phyloP scores from a whole-genome alignment of 2,113 vertebrate genomes.

The Ictalurus furcatus region DNA sequence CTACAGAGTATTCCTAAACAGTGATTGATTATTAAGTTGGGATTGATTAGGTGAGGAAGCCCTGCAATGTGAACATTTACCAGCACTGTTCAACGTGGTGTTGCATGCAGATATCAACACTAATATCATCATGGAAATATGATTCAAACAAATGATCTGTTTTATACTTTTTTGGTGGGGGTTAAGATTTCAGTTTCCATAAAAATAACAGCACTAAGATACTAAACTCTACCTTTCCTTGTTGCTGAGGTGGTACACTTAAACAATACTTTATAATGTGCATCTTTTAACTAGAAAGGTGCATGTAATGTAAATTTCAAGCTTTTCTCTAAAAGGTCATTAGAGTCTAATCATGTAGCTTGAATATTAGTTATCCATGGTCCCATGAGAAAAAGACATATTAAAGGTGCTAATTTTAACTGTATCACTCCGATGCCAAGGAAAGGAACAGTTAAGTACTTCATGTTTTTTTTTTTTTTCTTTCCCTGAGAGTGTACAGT shows the following conservation, averaged over 20 bases:
- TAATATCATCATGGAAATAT: neutral
- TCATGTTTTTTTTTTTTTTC: neutral
- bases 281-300: neutral
- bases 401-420: neutral
- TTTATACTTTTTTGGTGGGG: neutral
- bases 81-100: neutral
- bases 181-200: neutral
- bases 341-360: neutral
- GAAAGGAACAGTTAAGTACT: neutral
- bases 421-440: neutral
- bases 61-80: neutral
- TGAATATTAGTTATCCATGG: neutral
- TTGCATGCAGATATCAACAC: neutral
- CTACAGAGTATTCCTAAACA: neutral
- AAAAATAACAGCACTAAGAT: neutral
- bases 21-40: neutral
- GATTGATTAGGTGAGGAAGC: neutral
- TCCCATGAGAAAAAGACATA: neutral
- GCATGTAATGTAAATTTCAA: neutral
- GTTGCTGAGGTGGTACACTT: neutral
- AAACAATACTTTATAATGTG: neutral
- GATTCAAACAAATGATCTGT: neutral
- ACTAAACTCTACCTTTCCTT: neutral
- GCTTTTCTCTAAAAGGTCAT: neutral
- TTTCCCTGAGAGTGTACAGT: neutral